A percentile compares a stretch with the other conserved stretches of the same genome.
Conservation (phyloP, 2,888 invertebrate genomes). For the Nemotelus pantherinus region DNA sequence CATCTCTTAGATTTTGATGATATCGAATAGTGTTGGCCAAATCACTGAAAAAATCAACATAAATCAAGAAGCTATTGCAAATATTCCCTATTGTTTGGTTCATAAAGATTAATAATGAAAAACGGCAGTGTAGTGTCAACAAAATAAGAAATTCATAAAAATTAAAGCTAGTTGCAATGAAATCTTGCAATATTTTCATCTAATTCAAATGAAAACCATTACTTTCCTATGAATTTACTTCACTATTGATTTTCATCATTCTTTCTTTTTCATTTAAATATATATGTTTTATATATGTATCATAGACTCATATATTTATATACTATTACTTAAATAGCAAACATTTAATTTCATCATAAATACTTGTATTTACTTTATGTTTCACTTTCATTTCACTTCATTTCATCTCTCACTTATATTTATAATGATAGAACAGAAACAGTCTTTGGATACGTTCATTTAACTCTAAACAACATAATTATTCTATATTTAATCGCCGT, state of each 20-base stretch:
- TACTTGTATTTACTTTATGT: constrained; percentile 47
- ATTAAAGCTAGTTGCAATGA: no score
- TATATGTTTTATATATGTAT: constrained; percentile 53
- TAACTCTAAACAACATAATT: constrained; percentile 40
- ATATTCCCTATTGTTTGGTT: no score
- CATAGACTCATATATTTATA: no score
- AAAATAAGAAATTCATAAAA: no score
- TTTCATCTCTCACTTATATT: background rate
- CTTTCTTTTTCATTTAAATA: constrained; percentile 38
- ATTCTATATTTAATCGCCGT: constrained; percentile 40
- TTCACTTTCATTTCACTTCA: constrained; percentile 53
- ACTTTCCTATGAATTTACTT: background rate
- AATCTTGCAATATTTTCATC: no score
- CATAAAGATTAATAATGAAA: no score
- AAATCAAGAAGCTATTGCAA: no score
- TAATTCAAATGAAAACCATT: background rate
- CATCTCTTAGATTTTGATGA: no score
- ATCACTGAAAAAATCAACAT: no score
- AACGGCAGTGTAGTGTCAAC: no score
- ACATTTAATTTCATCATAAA: constrained; percentile 52
- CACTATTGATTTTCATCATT: constrained; percentile 32
- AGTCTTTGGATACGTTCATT: constrained; percentile 64
- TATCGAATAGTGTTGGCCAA: no score
- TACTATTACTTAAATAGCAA: no score
- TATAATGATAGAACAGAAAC: constrained; percentile 65